Evolutionary conservation across 2,888 invertebrate species (phyloP).

Genomic region (Lepidochrysops patricia): DNA sequence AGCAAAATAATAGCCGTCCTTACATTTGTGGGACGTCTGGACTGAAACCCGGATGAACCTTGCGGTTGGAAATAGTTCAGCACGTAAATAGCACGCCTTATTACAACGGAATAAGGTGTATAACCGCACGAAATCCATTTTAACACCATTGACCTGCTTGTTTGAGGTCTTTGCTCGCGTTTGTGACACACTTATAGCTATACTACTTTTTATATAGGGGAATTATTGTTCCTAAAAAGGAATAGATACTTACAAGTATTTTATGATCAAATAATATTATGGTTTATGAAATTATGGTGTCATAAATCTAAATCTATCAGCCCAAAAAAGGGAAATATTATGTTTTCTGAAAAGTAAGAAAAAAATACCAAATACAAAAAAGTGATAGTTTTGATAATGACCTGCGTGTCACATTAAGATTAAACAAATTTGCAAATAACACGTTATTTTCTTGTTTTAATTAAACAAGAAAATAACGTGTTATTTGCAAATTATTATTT

Average conservation of each 20-base stretch:
- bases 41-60: constrained; percentile 5
- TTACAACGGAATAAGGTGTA: neutral
- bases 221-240: neutral
- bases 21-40: neutral
- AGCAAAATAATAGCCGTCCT: neutral
- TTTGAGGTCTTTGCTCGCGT: constrained; percentile 29
- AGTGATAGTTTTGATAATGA: too few species aligned
- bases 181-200: constrained; percentile 18
- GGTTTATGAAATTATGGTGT: neutral
- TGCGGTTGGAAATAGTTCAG: constrained; percentile 1
- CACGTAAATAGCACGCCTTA: constrained; percentile 11
- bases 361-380: too few species aligned
- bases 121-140: constrained; percentile 17
- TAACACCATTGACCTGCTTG: constrained; percentile 36
- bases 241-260: neutral
- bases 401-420: too few species aligned
- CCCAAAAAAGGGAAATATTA: too few species aligned
- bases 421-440: too few species aligned
- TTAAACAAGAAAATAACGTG: too few species aligned
- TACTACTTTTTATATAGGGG: constrained; percentile 7
- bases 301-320: too few species aligned
- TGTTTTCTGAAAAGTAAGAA: too few species aligned
- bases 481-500: too few species aligned
- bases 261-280: neutral
- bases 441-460: too few species aligned